Conservation (phyloP, 2,888 invertebrate genomes). For the Eumacrocentrus americanus region DNA sequence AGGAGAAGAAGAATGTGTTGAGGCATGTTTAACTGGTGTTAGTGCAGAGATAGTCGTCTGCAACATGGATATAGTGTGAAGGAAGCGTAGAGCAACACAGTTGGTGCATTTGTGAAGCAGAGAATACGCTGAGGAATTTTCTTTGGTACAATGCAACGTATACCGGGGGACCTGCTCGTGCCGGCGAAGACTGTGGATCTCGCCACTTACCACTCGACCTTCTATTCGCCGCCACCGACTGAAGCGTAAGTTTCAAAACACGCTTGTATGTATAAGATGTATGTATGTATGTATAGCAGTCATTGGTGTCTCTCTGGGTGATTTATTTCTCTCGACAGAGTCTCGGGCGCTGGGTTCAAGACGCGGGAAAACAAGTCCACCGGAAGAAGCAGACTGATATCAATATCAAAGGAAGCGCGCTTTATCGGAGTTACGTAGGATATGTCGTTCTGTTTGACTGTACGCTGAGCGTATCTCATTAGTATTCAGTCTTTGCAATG, state of each 20-base stretch:
- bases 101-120: background rate
- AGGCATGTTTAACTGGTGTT: too few relatives aligned
- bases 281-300: background rate
- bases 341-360: background rate
- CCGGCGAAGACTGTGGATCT: conserved; percentile 55
- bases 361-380: conserved; percentile 9
- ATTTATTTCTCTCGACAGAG: too few relatives aligned
- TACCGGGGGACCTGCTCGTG: conserved; percentile 47
- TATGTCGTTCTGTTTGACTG: too few relatives aligned
- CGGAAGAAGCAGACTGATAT: conserved; percentile 45
- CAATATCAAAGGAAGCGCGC: conserved; percentile 44
- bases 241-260: conserved; percentile 57
- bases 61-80: conserved; percentile 24
- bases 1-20: too few relatives aligned
- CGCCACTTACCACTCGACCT: conserved; percentile 54
- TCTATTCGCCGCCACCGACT: conserved; percentile 59
- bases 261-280: background rate
- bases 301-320: too few relatives aligned
- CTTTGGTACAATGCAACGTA: conserved; percentile 50
- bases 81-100: background rate
- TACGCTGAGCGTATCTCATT: too few relatives aligned
- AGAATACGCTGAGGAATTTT: background rate
- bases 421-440: too few relatives aligned
- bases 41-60: background rate
- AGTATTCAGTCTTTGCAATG: too few relatives aligned